These are phyloP conservation scores for Rhinichthys klamathensis DNA, from an alignment of 2,113 vertebrate genomes.

Conservation along the genomic window DNA sequence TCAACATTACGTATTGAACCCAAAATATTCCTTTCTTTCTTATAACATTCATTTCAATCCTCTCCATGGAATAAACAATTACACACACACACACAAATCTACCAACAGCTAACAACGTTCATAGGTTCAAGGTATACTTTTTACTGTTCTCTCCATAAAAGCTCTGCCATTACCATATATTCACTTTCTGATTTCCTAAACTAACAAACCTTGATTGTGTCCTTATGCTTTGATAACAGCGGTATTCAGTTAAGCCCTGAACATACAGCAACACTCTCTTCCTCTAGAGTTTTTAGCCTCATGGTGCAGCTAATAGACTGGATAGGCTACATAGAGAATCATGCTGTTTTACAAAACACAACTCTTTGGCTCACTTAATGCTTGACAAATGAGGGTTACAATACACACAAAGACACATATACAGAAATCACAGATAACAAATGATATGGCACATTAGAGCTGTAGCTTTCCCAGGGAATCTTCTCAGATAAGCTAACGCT, in stretches of 20 bases:
- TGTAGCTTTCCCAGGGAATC: too few species aligned
- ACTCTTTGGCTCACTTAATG: not conserved
- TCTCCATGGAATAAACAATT: not conserved
- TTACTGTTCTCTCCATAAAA: not conserved
- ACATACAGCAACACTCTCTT: not conserved
- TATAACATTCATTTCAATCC: not conserved
- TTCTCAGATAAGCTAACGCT: too few species aligned
- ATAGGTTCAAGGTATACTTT: not conserved
- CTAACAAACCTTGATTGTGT: not conserved
- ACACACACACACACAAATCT: not conserved
- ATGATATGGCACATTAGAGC: not conserved
- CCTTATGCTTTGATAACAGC: not conserved
- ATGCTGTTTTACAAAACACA: slow-evolving; percentile 18
- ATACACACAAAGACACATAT: not conserved
- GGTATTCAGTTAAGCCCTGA: not conserved
- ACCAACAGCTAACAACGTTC: not conserved
- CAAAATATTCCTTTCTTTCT: not conserved
- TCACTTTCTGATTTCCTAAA: not conserved
- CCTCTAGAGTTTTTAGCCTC: not conserved
- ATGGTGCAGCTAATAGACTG: slow-evolving; percentile 22
- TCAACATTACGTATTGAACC: not conserved
- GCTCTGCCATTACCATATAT: not conserved
- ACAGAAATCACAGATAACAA: not conserved
- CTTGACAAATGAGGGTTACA: slow-evolving; percentile 9
- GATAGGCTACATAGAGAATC: not conserved